Evolutionary conservation across 2,113 vertebrate genomes (phyloP).

Genomic region (Rhipidura dahli): DNA sequence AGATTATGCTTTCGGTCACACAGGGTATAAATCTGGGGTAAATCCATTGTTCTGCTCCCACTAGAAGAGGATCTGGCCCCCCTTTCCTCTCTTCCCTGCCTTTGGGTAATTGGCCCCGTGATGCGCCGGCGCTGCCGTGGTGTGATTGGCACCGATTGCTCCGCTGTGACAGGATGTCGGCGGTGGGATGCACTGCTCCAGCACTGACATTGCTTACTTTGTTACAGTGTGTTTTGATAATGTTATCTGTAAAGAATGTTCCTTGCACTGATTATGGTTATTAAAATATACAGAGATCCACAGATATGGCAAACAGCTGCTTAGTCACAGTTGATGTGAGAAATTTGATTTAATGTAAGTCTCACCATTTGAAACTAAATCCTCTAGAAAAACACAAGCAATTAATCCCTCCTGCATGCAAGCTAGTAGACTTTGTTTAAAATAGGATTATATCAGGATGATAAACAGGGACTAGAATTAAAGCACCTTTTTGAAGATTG

Average conservation of each 20-base stretch:
- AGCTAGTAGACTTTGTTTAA: conserved; percentile 49
- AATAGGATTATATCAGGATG: conserved; percentile 49
- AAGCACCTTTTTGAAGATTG: conserved; percentile 28
- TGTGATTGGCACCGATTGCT: conserved; percentile 1
- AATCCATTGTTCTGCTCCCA: neutral
- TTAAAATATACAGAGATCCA: conserved; percentile 52
- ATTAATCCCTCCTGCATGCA: conserved; percentile 31
- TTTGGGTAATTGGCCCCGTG: conserved; percentile 14
- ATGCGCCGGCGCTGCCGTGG: neutral
- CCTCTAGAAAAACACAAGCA: neutral
- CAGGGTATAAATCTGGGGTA: conserved; percentile 22
- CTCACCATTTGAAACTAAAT: conserved; percentile 32
- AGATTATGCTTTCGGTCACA: neutral
- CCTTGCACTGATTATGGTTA: conserved; percentile 32
- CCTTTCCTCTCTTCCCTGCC: neutral
- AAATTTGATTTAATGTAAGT: conserved; percentile 54
- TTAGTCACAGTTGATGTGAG: conserved; percentile 61
- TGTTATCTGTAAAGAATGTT: conserved; percentile 53
- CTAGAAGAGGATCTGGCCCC: neutral
- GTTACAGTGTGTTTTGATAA: conserved; percentile 48
- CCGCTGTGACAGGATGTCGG: neutral
- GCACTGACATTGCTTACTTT: neutral
- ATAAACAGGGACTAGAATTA: conserved; percentile 32
- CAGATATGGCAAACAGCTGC: conserved; percentile 45
- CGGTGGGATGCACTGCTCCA: neutral